A percentile compares a stretch with the other conserved stretches of the same genome.
Evolutionary conservation across 2,888 invertebrate species (phyloP).

Genomic region (Agonopterix heracliana): DNA sequence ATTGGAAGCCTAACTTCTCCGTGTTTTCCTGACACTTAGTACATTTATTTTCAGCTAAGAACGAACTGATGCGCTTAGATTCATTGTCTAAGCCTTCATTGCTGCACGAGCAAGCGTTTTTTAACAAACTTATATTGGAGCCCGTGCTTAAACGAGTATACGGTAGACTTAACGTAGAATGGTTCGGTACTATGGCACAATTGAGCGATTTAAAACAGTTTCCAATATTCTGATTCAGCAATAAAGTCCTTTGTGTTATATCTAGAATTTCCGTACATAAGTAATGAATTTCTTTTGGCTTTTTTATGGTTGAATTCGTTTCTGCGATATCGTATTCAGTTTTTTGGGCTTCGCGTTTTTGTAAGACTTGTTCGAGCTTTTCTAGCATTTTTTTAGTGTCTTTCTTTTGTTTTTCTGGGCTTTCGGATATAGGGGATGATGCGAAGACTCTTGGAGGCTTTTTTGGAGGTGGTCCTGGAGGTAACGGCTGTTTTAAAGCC

Average conservation of each 20-base stretch:
- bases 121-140: slow-evolving; percentile 21
- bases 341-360: slow-evolving; percentile 57
- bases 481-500: slow-evolving; percentile 80
- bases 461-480: slow-evolving; percentile 82
- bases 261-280: slow-evolving; percentile 68
- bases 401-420: slow-evolving; percentile 43
- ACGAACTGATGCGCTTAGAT: slow-evolving; percentile 21
- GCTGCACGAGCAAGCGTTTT: slow-evolving; percentile 40
- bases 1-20: slow-evolving; percentile 50
- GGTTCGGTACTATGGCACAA: slow-evolving; percentile 44
- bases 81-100: slow-evolving; percentile 28
- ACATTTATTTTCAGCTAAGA: slow-evolving; percentile 32
- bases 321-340: slow-evolving; percentile 31
- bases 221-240: slow-evolving; percentile 41
- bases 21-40: slow-evolving; percentile 42
- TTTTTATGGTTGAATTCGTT: slow-evolving; percentile 34
- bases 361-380: slow-evolving; percentile 77
- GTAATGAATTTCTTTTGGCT: slow-evolving; percentile 67
- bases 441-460: slow-evolving; percentile 83
- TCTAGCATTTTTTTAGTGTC: slow-evolving; percentile 80
- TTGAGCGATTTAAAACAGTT: slow-evolving; percentile 64
- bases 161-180: slow-evolving; percentile 57
- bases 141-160: slow-evolving; percentile 48
- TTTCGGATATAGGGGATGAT: slow-evolving; percentile 35
- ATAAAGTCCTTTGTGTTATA: slow-evolving; percentile 47